Conservation (phyloP, 2,888 invertebrate species). For the Acrobasis suavella region DNA sequence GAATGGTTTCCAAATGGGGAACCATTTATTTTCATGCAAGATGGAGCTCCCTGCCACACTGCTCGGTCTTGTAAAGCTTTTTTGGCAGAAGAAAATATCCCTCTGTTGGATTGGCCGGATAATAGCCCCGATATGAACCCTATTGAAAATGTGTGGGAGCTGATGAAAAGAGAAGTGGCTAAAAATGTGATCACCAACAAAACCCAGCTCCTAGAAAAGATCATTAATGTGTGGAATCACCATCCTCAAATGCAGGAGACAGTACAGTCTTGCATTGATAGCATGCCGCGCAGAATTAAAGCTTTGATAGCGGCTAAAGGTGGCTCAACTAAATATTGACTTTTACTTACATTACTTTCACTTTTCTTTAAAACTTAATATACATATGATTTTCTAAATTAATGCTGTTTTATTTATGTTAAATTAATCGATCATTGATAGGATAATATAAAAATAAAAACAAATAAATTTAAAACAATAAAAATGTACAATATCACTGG, state of each 20-base stretch:
- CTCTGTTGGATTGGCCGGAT: neutral
- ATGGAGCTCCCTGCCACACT: conserved; percentile 26
- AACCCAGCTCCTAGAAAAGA: neutral
- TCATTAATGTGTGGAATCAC: neutral
- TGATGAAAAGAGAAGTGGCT: neutral
- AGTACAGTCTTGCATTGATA: neutral
- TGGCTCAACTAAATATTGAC: neutral
- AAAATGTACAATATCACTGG: too few relatives aligned
- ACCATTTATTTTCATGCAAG: conserved; percentile 27
- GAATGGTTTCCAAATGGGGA: conserved; percentile 28
- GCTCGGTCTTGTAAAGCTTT: conserved; percentile 22
- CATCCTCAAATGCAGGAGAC: neutral
- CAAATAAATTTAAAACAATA: too few relatives aligned
- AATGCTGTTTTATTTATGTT: too few relatives aligned
- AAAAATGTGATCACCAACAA: neutral
- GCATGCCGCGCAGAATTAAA: neutral
- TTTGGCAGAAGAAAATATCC: conserved; percentile 23
- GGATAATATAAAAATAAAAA: too few relatives aligned
- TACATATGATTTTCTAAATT: too few relatives aligned
- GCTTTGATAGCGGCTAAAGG: neutral
- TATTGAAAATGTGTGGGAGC: neutral
- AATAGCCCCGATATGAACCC: conserved; percentile 1
- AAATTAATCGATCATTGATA: too few relatives aligned
- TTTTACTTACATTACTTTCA: neutral
- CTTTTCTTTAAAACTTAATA: neutral